Base-by-base conservation (phyloP, 2,113 vertebrate genomes). In the Onychostruthus taczanowskii region DNA sequence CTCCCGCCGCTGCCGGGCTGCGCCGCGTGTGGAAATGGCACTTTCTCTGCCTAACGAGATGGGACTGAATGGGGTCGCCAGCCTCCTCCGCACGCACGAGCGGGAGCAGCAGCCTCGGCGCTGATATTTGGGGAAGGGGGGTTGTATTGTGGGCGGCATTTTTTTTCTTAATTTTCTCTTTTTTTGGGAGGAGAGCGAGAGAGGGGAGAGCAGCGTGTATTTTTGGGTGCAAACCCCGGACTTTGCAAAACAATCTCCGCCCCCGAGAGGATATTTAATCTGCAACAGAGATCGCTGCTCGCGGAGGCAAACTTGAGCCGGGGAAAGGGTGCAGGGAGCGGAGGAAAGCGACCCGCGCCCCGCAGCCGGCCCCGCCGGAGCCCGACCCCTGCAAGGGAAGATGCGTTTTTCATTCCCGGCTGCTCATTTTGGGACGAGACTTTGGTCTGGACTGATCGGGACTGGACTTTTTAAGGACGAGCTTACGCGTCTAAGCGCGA, bases 231-330 rank as follows among this genome's bases (percentile, higher is more conserved):
- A 82, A 70, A 74, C 43, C 83, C 79, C 91, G 95, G 97, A 97
- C 97, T 98, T 97, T 84, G 97, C 97, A 96, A 94, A 97, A 94
- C 96, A 96, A 90, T 96, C 93, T 63, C 89, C 46, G 86, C 77
- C 88, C 96, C 96, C 89, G 74, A 79, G 94, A 97, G 97, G 97
- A 97, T 98, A 97, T 98, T 98, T 97, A 97, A 97, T 98, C 97
- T 96, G 97, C 97, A 76, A 89, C 91, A 92, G 97, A 88, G 96
- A 96, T 96, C 93, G 95, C 87, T 74, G 70, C 96, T 97, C 55
- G 83, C 85, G 27, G 87, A 86, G 85, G 95, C 89, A 84, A 92
- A 91, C 83, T 93, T 94, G 94, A 77, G 96, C 44, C 44, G 70
- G 72, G 59, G 74, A 91, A 91, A 70, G 94, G 91, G 91, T 58